phyloP scores from a whole-genome alignment of 2,797 vertebrate species.

The Remorina albescens region DNA sequence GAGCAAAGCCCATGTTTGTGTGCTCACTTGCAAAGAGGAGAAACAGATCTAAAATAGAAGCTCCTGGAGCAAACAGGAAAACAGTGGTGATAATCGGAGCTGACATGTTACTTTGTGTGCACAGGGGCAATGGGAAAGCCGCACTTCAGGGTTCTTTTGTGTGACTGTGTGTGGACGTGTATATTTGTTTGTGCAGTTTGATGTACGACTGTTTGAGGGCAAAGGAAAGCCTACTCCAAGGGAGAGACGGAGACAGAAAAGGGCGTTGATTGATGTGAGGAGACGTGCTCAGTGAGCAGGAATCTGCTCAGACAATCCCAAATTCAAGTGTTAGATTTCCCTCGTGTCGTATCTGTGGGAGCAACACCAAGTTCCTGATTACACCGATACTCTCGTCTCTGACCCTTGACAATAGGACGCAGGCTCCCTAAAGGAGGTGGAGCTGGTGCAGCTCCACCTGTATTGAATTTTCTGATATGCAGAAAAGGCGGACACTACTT shows the following conservation, averaged over 20 bases:
- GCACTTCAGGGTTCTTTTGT: conserved; percentile 62
- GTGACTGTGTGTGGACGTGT: conserved; percentile 19
- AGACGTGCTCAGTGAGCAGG: conserved; percentile 65
- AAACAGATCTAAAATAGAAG: conserved; percentile 77
- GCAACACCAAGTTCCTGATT: conserved; percentile 21
- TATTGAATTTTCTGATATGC: not conserved
- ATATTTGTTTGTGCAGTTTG: conserved; percentile 39
- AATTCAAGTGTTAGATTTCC: conserved; percentile 53
- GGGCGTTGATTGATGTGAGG: conserved; percentile 60
- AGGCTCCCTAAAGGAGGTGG: not conserved
- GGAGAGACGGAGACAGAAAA: not conserved
- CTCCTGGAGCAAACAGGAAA: conserved; percentile 70
- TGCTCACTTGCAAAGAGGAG: conserved; percentile 44
- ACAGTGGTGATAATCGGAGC: conserved; percentile 68
- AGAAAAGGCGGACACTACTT: no score
- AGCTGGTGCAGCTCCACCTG: not conserved
- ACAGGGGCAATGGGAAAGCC: conserved; percentile 75
- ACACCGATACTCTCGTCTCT: conserved; percentile 1
- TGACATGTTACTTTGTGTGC: conserved; percentile 71
- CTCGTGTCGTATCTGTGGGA: conserved; percentile 27
- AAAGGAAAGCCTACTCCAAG: conserved; percentile 54
- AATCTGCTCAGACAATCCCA: conserved; percentile 50
- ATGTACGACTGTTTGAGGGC: conserved; percentile 48
- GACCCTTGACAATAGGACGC: not conserved
- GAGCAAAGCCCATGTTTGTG: conserved; percentile 46